Base-by-base conservation (phyloP, 2,113 vertebrate species). In the Hymenochirus boettgeri region DNA sequence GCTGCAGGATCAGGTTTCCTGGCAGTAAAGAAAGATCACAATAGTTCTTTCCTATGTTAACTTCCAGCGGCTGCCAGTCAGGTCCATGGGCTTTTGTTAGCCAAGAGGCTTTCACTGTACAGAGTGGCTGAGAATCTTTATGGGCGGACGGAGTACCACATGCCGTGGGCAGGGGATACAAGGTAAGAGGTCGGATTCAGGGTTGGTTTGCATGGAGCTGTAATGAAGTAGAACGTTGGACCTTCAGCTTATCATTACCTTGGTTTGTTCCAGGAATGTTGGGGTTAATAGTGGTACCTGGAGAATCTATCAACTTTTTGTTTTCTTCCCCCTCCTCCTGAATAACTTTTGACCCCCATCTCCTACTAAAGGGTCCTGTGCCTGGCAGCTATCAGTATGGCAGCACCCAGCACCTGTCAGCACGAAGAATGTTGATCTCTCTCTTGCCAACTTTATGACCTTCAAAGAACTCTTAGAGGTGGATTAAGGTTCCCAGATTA, bases 1-100 rank as follows among this genome's bases (percentile, higher is more conserved):
- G 18, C 53, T 33, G 53, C 29, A 2, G 48, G 55, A 66, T 66
- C 63, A 66, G 54, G 46, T 66, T 66, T 66, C 63, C 63, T 21
- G 29, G 21, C 55, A 23, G 55, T 22, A 24, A 57, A 29, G 22
- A 54, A 57, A 35, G 63, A 57, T 51, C 60, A 25, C 18, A 18
- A 18, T 9, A 22, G 8, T 57, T 7, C 31, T 39, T 33, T 29
- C 26, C 18, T 42, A 5, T 29, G 19, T 37, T 55, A 11, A 15
- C 59, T 62, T 53, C 48, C 61, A 39, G 47, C 50, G 54, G 50
- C 54, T 51, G 53, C 46, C 45, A 55, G 42, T n/a, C 19, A 33
- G 7, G 8, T 48, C 2, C 62, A 65, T 65, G 62, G 47, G 63
- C 63, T 23, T 51, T 51, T 42, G 31, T 62, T 22, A 62, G 27